Conservation (phyloP, 2,888 invertebrate genomes). For the Digitonthophagus gazella region DNA sequence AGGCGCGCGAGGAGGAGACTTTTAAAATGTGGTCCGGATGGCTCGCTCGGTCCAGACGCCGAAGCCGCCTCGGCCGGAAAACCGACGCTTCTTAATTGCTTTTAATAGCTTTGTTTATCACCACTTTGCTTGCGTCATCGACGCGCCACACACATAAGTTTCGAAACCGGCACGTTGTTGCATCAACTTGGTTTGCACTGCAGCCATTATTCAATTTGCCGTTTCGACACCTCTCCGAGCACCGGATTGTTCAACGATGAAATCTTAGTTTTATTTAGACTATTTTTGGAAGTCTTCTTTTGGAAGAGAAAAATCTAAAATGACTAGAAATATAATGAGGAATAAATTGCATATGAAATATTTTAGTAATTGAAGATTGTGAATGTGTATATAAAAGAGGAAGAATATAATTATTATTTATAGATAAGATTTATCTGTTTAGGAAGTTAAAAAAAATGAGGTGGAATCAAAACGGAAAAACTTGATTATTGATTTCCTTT, state of each 20-base stretch:
- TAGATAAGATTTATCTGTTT: no score
- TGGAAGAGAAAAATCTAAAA: no score
- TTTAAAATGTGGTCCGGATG: neutral
- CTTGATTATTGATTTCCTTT: no score
- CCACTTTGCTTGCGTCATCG: neutral
- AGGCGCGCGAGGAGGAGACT: neutral
- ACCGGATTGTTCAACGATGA: no score
- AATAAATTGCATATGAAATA: no score
- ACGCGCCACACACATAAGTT: neutral
- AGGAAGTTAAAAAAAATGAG: no score
- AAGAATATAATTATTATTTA: no score
- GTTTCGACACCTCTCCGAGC: neutral
- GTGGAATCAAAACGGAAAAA: no score
- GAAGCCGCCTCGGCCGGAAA: neutral
- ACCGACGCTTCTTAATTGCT: neutral
- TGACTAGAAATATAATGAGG: no score
- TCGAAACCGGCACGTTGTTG: neutral
- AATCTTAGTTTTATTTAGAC: neutral
- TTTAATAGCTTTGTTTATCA: neutral
- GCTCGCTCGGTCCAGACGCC: neutral
- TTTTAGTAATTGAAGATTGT: no score
- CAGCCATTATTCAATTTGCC: neutral
- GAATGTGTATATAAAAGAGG: no score
- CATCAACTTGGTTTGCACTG: neutral
- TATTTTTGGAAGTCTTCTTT: neutral